These are phyloP conservation scores for Myotis planiceps DNA, from an alignment of 2,797 vertebrate species.

Conservation along the genomic window DNA sequence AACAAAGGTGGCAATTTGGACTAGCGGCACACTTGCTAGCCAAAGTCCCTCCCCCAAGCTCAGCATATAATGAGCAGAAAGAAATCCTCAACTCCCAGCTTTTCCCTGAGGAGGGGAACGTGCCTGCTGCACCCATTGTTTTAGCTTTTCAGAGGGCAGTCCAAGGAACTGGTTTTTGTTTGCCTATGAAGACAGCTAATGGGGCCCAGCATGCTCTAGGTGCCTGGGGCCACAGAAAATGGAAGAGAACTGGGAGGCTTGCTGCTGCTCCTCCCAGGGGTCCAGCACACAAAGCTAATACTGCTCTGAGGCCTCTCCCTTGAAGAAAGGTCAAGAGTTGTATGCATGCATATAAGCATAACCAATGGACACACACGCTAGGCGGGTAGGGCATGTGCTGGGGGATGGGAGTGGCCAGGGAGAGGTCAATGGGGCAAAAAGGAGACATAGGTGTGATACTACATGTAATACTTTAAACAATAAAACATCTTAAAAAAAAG, in stretches of 20 bases:
- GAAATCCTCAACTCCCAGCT: background rate
- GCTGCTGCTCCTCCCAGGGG: background rate
- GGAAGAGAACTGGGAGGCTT: background rate
- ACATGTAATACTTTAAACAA: too few species aligned
- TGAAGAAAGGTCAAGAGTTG: background rate
- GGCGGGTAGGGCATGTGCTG: too few species aligned
- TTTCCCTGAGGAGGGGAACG: background rate
- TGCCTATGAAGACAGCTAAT: background rate
- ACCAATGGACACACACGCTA: too few species aligned
- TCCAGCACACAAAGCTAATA: background rate
- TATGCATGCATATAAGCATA: too few species aligned
- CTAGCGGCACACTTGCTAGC: background rate
- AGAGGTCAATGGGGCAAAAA: too few species aligned
- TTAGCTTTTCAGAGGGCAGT: background rate
- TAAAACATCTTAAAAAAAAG: background rate
- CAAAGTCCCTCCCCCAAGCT: background rate
- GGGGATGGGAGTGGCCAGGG: too few species aligned
- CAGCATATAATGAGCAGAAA: background rate
- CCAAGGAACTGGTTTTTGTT: background rate
- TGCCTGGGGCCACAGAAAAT: background rate
- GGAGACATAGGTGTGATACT: too few species aligned
- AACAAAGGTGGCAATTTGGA: background rate
- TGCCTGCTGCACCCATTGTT: background rate
- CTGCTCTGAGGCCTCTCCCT: background rate
- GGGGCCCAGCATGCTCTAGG: too few species aligned